Conservation (phyloP, 2,888 invertebrate species). For the Parasteatoda lunata region DNA sequence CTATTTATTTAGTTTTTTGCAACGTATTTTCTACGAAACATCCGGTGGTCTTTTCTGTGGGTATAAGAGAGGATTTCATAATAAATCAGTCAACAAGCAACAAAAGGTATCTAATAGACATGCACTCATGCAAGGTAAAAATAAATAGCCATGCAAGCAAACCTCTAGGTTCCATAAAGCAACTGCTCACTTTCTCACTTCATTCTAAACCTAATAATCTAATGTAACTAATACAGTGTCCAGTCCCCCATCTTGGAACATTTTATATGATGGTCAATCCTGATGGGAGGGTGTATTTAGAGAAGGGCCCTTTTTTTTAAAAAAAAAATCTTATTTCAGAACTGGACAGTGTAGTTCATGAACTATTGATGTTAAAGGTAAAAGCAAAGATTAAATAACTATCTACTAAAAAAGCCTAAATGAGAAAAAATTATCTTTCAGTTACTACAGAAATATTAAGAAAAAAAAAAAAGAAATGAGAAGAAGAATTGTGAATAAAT, state of each 20-base stretch:
- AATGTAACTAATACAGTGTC: slow-evolving; percentile 63
- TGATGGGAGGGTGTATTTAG: too few species aligned
- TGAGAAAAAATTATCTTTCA: slow-evolving; percentile 16
- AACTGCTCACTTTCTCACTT: slow-evolving; percentile 43
- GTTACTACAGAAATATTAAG: too few species aligned
- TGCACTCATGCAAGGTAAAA: slow-evolving; percentile 47
- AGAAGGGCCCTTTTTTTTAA: too few species aligned
- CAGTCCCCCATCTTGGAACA: slow-evolving; percentile 41
- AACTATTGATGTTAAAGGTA: slow-evolving; percentile 46
- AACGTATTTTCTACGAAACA: too few species aligned
- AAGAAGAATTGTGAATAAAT: too few species aligned
- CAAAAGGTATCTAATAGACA: slow-evolving; percentile 44
- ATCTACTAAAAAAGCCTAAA: slow-evolving; percentile 62
- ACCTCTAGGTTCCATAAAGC: slow-evolving; percentile 55
- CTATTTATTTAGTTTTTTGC: too few species aligned
- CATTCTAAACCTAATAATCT: slow-evolving; percentile 40
- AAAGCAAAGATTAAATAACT: slow-evolving; percentile 61
- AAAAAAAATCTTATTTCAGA: not conserved
- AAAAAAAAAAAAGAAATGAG: too few species aligned
- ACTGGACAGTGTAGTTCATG: slow-evolving; percentile 64
- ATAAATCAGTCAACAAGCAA: slow-evolving; percentile 53
- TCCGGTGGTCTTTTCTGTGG: not conserved
- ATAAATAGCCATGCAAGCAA: slow-evolving; percentile 59
- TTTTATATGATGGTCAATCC: too few species aligned
- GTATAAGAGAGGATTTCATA: not conserved